Evolutionary conservation across 2,797 vertebrate genomes (phyloP).

Genomic region (Pangasius krempfi): DNA sequence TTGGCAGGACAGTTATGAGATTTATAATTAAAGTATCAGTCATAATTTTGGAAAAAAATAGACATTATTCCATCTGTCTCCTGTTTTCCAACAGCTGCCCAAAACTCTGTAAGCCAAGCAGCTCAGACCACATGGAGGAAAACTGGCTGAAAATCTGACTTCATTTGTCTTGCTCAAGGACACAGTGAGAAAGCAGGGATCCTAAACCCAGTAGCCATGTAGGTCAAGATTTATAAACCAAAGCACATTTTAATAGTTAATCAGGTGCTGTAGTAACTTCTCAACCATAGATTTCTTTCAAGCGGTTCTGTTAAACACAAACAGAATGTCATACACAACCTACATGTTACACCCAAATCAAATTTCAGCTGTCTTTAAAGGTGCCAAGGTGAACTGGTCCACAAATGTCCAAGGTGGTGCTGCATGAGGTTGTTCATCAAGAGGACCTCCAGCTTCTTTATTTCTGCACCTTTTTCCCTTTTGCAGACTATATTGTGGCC

Average conservation of each 20-base stretch:
- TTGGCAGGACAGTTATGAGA: background rate
- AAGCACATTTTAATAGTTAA: background rate
- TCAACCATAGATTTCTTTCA: background rate
- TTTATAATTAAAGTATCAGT: constrained; percentile 4
- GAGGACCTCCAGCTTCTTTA: background rate
- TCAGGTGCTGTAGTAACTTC: background rate
- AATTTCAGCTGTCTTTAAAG: background rate
- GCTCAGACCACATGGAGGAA: background rate
- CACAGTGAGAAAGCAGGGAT: constrained; percentile 2
- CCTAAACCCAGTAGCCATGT: background rate
- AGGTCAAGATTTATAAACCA: background rate
- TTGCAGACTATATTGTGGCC: background rate
- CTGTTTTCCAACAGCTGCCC: background rate
- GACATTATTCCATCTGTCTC: constrained; percentile 7
- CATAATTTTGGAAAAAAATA: background rate
- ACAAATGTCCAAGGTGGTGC: background rate
- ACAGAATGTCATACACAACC: background rate
- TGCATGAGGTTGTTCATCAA: background rate
- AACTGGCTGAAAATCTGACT: background rate
- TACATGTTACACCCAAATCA: background rate
- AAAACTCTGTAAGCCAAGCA: background rate
- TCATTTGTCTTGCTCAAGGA: constrained; percentile 8
- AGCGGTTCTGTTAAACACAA: background rate
- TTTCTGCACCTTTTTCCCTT: too few relatives aligned
- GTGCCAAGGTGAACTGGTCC: background rate